phyloP scores from a whole-genome alignment of 2,113 vertebrate species.

The Rafetus swinhoei region DNA sequence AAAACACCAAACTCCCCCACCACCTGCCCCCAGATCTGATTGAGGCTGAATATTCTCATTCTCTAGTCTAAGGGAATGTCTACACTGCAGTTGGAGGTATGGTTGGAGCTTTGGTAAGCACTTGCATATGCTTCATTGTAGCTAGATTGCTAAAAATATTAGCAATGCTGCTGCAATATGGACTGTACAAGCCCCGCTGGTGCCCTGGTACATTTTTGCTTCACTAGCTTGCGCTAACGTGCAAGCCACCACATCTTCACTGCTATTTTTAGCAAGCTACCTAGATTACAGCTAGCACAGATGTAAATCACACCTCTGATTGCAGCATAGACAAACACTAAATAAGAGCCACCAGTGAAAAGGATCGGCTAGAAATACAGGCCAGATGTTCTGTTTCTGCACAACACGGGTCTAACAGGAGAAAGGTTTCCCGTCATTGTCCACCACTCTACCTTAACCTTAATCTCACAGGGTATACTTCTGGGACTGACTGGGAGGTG shows the following conservation, averaged over 20 bases:
- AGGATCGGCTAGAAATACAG: rapidly evolving
- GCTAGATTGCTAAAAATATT: neutral
- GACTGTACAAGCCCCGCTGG: neutral
- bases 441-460: neutral
- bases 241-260: neutral
- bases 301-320: neutral
- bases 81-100: neutral
- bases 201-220: neutral
- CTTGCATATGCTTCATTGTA: neutral
- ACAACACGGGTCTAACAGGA: neutral
- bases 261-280: neutral
- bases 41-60: rapidly evolving
- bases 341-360: rapidly evolving
- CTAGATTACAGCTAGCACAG: neutral
- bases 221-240: neutral
- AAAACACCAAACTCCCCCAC: neutral
- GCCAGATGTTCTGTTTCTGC: neutral
- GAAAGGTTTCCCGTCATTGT: neutral
- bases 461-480: neutral
- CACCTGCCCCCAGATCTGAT: neutral
- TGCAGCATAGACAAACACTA: neutral
- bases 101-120: neutral
- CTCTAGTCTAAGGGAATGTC: neutral
- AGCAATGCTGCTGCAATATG: neutral
- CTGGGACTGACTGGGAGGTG: rapidly evolving